Base-by-base conservation (phyloP, 92 coral and sea anemone species). In the Galaxea fascicularis region DNA sequence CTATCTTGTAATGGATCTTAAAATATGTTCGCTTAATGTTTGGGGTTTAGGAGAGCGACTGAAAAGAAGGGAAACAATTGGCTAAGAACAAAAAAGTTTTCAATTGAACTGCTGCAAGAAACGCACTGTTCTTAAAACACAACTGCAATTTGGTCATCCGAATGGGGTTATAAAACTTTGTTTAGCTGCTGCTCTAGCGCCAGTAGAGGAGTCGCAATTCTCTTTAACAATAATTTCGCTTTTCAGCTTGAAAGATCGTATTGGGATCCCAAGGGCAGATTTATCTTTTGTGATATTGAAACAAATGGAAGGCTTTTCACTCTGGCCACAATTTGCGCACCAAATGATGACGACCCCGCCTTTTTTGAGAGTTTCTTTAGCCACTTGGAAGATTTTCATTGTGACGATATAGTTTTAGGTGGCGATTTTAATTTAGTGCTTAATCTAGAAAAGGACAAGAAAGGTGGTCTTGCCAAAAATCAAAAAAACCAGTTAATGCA, bases 401-500 rank as follows among this genome's bases (percentile, higher is more conserved):
- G 83, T 56, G 70, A 85, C 22, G 76, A 75, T 3, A 39, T 82
- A 16, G 26, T 82, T 10, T 65, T 82, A 45, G 79, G 78, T n/a
- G n/a, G n/a, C n/a, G n/a, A n/a, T n/a, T n/a, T n/a, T n/a, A n/a
- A n/a, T n/a, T n/a, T n/a, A n/a, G 71, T 73, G 14, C 27, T 85
- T 3, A 58, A 83, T 72, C 29, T 83, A 56, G 80, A 71, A 65
- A 81, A 69, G 70, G 86, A 81, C 41, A 84, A 69, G 20, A 57
- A 27, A 82, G 87, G 87, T 20, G 87, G 87, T 49, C 79, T 83
- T 71, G 80, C 87, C 73, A 84, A 84, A 84, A 84, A 82, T 26
- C 82, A 75, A 31, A 75, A 41, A 84, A 84, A 25, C 54, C 88
- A 25, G 63, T 76, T 59, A 57, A 87, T 41, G 25, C 28, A 64